A percentile compares a stretch with the other conserved stretches of the same genome.
Conservation (phyloP, 2,113 vertebrate genomes). For the Numida meleagris region DNA sequence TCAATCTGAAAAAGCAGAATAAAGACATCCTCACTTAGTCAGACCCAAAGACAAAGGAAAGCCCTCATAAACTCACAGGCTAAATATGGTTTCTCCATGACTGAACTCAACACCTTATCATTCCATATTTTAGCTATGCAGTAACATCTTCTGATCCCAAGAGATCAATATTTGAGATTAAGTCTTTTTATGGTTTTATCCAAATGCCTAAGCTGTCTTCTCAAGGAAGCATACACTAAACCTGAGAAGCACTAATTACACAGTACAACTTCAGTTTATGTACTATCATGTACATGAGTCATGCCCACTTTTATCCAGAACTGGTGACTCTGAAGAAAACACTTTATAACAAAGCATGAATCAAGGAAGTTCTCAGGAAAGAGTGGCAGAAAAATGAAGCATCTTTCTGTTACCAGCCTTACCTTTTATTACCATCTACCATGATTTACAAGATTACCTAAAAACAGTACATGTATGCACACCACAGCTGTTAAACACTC, state of each 20-base stretch:
- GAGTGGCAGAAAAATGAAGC: background rate
- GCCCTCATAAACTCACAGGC: background rate
- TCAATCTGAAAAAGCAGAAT: background rate
- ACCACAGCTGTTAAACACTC: background rate
- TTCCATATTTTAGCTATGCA: background rate
- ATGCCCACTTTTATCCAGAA: background rate
- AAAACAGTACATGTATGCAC: background rate
- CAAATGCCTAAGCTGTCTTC: background rate
- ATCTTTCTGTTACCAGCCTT: background rate
- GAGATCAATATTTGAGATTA: background rate
- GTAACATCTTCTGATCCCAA: background rate
- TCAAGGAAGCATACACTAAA: background rate
- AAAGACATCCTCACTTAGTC: background rate
- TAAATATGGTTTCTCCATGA: background rate
- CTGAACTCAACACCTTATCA: background rate
- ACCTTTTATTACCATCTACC: background rate
- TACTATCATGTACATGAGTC: background rate
- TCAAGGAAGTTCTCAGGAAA: background rate
- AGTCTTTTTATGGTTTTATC: constrained; percentile 5
- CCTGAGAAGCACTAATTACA: background rate
- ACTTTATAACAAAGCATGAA: background rate
- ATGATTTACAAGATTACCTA: background rate
- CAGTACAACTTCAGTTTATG: background rate
- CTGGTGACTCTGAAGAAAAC: background rate
- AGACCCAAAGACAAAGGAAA: background rate